Percentiles rank a stretch among this genome's conserved stretches.
These are phyloP conservation scores for Chironex yamaguchii DNA, from an alignment of 30 jellyfish, hydroid and myxozoan species.

Conservation along the genomic window DNA sequence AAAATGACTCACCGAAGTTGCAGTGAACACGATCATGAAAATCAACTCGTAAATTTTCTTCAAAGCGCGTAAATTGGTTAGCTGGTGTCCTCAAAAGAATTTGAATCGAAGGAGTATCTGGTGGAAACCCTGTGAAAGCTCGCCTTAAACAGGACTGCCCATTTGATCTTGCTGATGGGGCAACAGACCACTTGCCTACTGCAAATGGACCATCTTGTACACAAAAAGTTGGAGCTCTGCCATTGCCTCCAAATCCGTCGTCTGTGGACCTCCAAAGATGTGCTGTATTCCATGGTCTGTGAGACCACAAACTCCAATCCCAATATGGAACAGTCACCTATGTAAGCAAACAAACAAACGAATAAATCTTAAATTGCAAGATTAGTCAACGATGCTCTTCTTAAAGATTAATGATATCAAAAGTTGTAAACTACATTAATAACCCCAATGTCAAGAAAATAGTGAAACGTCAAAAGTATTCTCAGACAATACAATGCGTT, in stretches of 20 bases:
- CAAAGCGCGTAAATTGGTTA: conserved; percentile 33
- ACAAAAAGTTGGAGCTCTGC: conserved; percentile 12
- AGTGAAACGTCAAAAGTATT: no score
- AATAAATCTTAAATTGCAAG: no score
- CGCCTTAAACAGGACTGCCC: conserved; percentile 44
- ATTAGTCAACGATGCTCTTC: no score
- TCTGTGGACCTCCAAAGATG: conserved; percentile 13
- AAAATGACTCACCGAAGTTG: conserved; percentile 55
- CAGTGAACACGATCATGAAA: conserved; percentile 76
- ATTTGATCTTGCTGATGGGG: no score
- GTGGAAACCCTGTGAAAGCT: conserved; percentile 47
- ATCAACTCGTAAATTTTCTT: conserved; percentile 43
- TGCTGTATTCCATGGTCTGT: conserved; percentile 61
- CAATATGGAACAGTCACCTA: conserved; percentile 76
- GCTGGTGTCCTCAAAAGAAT: conserved; percentile 8
- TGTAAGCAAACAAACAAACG: no score
- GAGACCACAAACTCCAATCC: conserved; percentile 86
- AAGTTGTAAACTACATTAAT: no score
- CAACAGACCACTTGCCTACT: conserved; percentile 46
- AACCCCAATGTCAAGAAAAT: no score
- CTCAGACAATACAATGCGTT: no score
- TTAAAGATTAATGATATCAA: no score
- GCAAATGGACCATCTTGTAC: conserved; percentile 50
- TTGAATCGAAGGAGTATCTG: conserved; percentile 68
- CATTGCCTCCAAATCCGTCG: conserved; percentile 69